Evolutionary conservation across 2,888 invertebrate genomes (phyloP).

Genomic region (Chrysina gloriosa): DNA sequence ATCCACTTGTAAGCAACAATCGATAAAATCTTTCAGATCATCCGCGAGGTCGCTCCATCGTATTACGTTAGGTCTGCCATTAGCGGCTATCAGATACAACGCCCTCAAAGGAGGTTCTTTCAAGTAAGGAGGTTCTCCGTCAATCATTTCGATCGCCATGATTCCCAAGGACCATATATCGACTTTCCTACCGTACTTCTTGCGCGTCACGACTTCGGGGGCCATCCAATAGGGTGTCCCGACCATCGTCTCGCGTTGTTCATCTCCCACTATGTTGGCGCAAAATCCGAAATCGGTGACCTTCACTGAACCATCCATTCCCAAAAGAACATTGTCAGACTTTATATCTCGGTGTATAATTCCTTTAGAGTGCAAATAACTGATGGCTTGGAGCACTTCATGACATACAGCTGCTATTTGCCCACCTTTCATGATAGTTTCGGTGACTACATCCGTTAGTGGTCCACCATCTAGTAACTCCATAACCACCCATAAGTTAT

Average conservation of each 20-base stretch:
- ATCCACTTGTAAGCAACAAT: slow-evolving; percentile 88
- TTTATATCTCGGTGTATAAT: slow-evolving; percentile 97
- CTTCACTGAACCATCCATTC: slow-evolving; percentile 92
- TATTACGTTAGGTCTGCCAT: slow-evolving; percentile 92
- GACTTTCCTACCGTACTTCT: slow-evolving; percentile 88
- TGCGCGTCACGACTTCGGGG: slow-evolving; percentile 91
- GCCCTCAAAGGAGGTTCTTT: slow-evolving; percentile 93
- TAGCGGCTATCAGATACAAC: slow-evolving; percentile 94
- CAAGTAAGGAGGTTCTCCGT: slow-evolving; percentile 97
- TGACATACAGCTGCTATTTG: slow-evolving; percentile 96
- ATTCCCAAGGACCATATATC: slow-evolving; percentile 98
- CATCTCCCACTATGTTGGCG: slow-evolving; percentile 94
- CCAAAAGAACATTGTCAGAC: slow-evolving; percentile 95
- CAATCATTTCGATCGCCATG: slow-evolving; percentile 98
- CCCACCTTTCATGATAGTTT: slow-evolving; percentile 95
- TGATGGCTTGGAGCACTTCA: slow-evolving; percentile 88
- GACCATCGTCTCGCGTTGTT: slow-evolving; percentile 96
- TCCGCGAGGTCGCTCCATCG: slow-evolving; percentile 83
- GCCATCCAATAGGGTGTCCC: slow-evolving; percentile 99
- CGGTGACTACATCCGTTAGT: slow-evolving; percentile 96
- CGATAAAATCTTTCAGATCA: slow-evolving; percentile 84
- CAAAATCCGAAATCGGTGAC: slow-evolving; percentile 98
- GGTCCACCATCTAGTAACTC: slow-evolving; percentile 95
- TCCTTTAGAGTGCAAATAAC: slow-evolving; percentile 88
- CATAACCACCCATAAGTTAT: slow-evolving; percentile 97